These are phyloP conservation scores for Xylota sylvarum DNA, from an alignment of 2,888 invertebrate species.

Conservation along the genomic window DNA sequence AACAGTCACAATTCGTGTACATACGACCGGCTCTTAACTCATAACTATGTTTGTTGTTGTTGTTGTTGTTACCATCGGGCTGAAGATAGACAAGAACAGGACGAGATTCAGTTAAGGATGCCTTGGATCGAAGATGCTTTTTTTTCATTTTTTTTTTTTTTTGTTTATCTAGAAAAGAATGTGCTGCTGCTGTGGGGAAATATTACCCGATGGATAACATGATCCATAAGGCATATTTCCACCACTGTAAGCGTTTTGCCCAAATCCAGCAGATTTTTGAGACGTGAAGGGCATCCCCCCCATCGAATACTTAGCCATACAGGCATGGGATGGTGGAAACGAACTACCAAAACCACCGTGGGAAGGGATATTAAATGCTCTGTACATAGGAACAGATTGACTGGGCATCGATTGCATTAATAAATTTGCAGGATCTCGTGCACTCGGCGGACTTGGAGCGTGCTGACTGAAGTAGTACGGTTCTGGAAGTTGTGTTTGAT, in stretches of 20 bases:
- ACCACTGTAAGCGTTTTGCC: slow-evolving; percentile 22
- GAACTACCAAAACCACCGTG: slow-evolving; percentile 77
- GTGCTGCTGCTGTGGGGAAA: background rate
- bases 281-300: background rate
- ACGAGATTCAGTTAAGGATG: background rate
- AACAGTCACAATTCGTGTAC: slow-evolving; percentile 87
- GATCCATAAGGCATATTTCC: slow-evolving; percentile 51
- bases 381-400: slow-evolving; percentile 80
- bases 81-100: slow-evolving; percentile 53
- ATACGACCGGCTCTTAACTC: slow-evolving; percentile 84
- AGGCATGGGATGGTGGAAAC: slow-evolving; percentile 73
- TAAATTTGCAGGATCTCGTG: slow-evolving; percentile 77
- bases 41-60: background rate
- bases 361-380: slow-evolving; percentile 55
- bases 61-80: slow-evolving; percentile 82
- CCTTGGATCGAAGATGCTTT: slow-evolving; percentile 11
- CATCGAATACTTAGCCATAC: slow-evolving; percentile 23
- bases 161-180: background rate
- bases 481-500: slow-evolving; percentile 80
- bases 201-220: slow-evolving; percentile 77
- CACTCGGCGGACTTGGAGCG: slow-evolving; percentile 79
- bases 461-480: slow-evolving; percentile 81
- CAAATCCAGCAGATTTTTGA: background rate
- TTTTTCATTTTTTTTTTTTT: background rate
- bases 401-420: slow-evolving; percentile 76